phyloP scores from a whole-genome alignment of 2,888 invertebrate genomes.

The Pandemis corylana region DNA sequence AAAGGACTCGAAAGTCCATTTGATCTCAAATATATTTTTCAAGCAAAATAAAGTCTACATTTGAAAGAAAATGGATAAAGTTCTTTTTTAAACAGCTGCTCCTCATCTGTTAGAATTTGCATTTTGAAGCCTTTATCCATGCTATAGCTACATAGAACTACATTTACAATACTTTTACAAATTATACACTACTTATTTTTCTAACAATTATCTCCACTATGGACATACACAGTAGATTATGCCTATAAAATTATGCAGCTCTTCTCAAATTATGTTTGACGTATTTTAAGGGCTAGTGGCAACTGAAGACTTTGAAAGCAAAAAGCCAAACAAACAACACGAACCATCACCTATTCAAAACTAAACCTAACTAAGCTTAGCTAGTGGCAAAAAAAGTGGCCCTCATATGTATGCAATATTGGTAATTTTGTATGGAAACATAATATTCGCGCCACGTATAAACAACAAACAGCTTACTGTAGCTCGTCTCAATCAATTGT shows the following conservation, averaged over 20 bases:
- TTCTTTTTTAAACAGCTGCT: neutral
- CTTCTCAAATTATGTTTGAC: neutral
- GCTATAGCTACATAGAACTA: conserved; percentile 5
- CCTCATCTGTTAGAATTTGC: neutral
- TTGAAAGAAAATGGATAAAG: neutral
- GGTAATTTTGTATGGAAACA: no score
- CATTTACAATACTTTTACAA: neutral
- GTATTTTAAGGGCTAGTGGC: no score
- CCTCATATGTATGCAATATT: no score
- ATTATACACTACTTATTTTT: neutral
- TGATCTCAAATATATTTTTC: neutral
- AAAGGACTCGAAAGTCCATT: neutral
- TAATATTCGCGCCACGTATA: no score
- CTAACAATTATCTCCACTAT: no score
- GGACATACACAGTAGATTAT: no score
- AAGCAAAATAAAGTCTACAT: neutral
- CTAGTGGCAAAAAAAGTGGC: no score
- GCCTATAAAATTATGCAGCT: no score
- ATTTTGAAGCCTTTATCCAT: conserved; percentile 13
- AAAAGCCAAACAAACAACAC: neutral
- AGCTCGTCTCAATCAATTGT: no score
- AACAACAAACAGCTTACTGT: no score
- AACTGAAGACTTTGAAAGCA: neutral
- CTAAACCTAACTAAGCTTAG: neutral
- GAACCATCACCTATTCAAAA: neutral